These are phyloP conservation scores for Lutjanus erythropterus DNA, from an alignment of 2,113 vertebrate genomes.

Conservation along the genomic window DNA sequence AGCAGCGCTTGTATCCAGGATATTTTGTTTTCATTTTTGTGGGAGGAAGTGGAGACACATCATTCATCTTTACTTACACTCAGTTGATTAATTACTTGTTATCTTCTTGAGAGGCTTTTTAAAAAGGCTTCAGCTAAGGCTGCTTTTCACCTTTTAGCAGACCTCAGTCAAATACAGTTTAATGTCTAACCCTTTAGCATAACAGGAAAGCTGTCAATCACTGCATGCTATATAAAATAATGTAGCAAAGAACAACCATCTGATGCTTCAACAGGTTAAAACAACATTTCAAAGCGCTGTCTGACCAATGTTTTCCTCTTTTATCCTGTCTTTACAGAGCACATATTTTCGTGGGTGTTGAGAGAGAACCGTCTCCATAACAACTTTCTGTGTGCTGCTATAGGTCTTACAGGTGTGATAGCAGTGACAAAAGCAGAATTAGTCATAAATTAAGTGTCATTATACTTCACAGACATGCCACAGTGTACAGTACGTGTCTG, in stretches of 20 bases:
- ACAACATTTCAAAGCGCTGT: not conserved
- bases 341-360: not conserved
- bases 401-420: slow-evolving; percentile 16
- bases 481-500: slow-evolving; percentile 38
- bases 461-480: slow-evolving; percentile 40
- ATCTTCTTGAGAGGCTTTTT: not conserved
- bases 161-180: not conserved
- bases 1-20: too few species aligned
- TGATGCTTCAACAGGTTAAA: not conserved
- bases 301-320: not conserved
- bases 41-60: too few species aligned
- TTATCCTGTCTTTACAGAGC: not conserved
- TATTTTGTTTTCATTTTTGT: too few species aligned
- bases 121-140: not conserved
- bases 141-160: not conserved
- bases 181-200: not conserved
- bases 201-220: not conserved
- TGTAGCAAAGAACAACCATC: not conserved
- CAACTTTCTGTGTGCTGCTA: not conserved
- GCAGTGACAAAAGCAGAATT: slow-evolving; percentile 23
- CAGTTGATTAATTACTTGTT: not conserved
- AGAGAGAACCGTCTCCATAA: not conserved
- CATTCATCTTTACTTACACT: too few species aligned
- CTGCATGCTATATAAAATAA: not conserved
- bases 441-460: slow-evolving; percentile 32